Percentiles rank a stretch among this genome's conserved stretches.
These are phyloP conservation scores for Pedicia rivosa DNA, from an alignment of 2,888 invertebrate genomes.

Conservation along the genomic window DNA sequence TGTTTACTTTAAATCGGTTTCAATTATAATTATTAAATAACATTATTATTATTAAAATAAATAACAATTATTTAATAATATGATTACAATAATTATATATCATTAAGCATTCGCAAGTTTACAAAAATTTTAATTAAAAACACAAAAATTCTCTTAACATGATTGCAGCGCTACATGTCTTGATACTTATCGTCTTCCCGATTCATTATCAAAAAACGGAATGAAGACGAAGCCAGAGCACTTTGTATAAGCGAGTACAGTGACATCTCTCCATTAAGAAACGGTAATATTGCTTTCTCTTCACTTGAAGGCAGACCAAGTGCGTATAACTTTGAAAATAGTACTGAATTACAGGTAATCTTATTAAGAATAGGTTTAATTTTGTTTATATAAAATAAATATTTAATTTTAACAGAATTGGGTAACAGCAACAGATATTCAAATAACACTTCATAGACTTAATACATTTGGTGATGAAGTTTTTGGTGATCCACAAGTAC, in stretches of 20 bases:
- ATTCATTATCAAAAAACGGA: constrained; percentile 51
- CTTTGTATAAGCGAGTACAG: constrained; percentile 98
- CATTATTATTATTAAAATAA: too few relatives aligned
- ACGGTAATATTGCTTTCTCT: constrained; percentile 89
- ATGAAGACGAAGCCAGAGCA: constrained; percentile 74
- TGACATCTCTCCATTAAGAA: constrained; percentile 88
- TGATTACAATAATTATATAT: too few relatives aligned
- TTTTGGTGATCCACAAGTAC: constrained; percentile 78
- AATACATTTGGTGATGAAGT: constrained; percentile 99
- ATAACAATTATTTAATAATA: too few relatives aligned
- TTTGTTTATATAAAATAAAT: background rate
- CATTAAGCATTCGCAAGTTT: too few relatives aligned
- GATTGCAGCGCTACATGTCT: constrained; percentile 68
- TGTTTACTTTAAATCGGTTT: too few relatives aligned
- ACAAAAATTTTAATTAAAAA: too few relatives aligned
- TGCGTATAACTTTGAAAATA: constrained; percentile 81
- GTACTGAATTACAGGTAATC: constrained; percentile 71
- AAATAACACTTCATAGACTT: constrained; percentile 75
- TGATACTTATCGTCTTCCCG: constrained; percentile 75
- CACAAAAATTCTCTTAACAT: too few relatives aligned
- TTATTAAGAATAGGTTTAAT: background rate
- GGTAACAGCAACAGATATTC: constrained; percentile 93
- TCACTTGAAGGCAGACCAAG: constrained; percentile 90
- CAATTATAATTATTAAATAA: too few relatives aligned
- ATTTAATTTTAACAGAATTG: constrained; percentile 49